Evolutionary conservation across 2,113 vertebrate genomes (phyloP), one percentile per base, ranked within the genome.

Genomic region (Eulacestoma nigropectus): DNA sequence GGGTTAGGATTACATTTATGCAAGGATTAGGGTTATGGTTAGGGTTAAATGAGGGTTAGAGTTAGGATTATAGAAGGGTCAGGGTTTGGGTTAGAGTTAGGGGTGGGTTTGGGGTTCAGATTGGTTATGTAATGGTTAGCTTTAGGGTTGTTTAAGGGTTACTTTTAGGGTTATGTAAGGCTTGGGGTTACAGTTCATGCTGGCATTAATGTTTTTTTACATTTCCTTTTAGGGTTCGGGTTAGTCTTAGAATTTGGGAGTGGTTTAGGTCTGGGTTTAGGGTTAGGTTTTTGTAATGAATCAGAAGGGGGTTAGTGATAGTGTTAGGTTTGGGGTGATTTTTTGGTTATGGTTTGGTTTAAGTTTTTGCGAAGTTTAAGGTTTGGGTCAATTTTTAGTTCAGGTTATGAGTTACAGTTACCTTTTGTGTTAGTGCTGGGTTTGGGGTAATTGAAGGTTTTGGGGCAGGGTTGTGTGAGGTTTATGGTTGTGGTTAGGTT

Each of bases 201-300:
- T 55, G n/a, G 50, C 18, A n/a, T 41, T 53, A 27, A 16, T 52
- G 33, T 1, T 10, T 55, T 70, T 39, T 39, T 47, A 19, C 23
- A 41, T 47, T 65, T 30, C 1, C 1, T 4, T 3, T 55, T 46
- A 32, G 4, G 1, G 4, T 13, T 55, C 16, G 27, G 13, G 22
- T 18, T 46, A 27, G 6, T 32, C 11, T 84, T 33, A 39, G 49
- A 22, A 44, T 53, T 73, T 46, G 33, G 21, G 27, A 37, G 37
- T 8, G 17, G 17, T 63, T 73, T 27, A 17, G 23, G 39, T 46
- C 27, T 74, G 11, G 14, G 11, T 73, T 55, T 63, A 7, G 6
- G 1, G 1, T 55, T 55, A 39, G 39, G 22, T 10, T 55, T 32
- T 55, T 74, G 11, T 19, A 4, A 73, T 64, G 9, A 39, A 33